Evolutionary conservation across 2,113 vertebrate species (phyloP).

Genomic region (Panthera uncia): DNA sequence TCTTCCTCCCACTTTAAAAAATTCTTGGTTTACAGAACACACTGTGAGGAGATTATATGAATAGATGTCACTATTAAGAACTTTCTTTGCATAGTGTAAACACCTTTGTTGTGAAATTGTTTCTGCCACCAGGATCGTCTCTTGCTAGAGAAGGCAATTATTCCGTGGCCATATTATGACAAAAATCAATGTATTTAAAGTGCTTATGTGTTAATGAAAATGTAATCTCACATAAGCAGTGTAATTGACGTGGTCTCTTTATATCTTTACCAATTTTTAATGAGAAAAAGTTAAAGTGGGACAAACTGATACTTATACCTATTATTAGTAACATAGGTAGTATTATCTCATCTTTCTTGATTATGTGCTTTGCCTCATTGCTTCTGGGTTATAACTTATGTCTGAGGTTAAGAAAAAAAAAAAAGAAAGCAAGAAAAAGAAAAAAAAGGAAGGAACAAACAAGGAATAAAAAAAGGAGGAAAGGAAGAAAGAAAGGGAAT

Average conservation of each 20-base stretch:
- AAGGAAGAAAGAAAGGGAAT: not conserved
- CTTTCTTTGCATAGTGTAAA: not conserved
- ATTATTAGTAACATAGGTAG: not conserved
- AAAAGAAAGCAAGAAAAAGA: not conserved
- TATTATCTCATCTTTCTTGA: not conserved
- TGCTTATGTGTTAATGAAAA: slow-evolving; percentile 23
- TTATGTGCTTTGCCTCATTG: not conserved
- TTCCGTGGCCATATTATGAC: slow-evolving; percentile 17
- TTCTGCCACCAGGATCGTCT: not conserved
- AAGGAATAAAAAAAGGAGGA: not conserved
- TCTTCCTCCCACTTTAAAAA: not conserved
- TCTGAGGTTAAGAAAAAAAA: not conserved
- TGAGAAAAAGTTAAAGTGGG: not conserved
- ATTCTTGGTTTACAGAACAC: not conserved
- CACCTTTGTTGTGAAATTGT: not conserved
- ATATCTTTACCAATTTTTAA: not conserved
- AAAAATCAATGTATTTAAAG: slow-evolving; percentile 36
- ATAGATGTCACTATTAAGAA: not conserved
- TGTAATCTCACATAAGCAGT: not conserved
- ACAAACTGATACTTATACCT: not conserved
- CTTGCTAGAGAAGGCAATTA: not conserved
- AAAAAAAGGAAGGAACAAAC: not conserved
- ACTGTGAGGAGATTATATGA: not conserved
- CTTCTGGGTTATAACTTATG: not conserved
- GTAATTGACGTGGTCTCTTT: not conserved